Base-by-base conservation (phyloP, 2,113 vertebrate species). In the Parus major region DNA sequence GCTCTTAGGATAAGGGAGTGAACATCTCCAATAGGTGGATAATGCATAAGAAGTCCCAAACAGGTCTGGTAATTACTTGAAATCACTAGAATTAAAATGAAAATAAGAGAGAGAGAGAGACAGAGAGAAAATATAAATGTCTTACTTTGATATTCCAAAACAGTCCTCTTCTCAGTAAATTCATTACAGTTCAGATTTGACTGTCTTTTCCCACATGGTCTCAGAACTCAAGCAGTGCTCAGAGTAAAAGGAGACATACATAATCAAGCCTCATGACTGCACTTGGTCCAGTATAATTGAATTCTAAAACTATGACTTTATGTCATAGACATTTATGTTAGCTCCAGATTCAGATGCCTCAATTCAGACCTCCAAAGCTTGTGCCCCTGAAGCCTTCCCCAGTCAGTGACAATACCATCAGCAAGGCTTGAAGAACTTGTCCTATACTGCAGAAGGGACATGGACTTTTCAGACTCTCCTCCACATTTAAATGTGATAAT, bases 31-130 rank as follows among this genome's bases (percentile, higher is more conserved):
- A 99, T 97, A 47, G 98, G 98, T 72, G 99, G 99, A 90, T 99
- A 99, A 98, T 99, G 99, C 99, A 99, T 99, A 87, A 99, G 98
- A 77, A 99, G 98, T 92, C 99, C 99, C 82, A 99, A 97, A 95
- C 99, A 99, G 68, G 99, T 99, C 97, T 99, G 99, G 96, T 99
- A 99, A 98, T 99, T 99, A 98, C 99, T 99, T 78, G 99, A 99
- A 89, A 99, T 99, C 97, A 99, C 99, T 99, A 95, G 72, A 95
- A 94, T 29, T 94, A 52, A 97, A 36, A 95, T 6, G 19, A 49
- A 42, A 96, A 70, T 94, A 96, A 17, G 8, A 92, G 8, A 52
- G 10, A 36, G 35, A 52, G 22, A 44, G 36, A 39, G 46, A 46
- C 19, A 47, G 11, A 46, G 10, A 65, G 2, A 29, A 33, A 82